Evolutionary conservation across 2,888 invertebrate genomes (phyloP).

Genomic region (Schizotus pectinicornis): DNA sequence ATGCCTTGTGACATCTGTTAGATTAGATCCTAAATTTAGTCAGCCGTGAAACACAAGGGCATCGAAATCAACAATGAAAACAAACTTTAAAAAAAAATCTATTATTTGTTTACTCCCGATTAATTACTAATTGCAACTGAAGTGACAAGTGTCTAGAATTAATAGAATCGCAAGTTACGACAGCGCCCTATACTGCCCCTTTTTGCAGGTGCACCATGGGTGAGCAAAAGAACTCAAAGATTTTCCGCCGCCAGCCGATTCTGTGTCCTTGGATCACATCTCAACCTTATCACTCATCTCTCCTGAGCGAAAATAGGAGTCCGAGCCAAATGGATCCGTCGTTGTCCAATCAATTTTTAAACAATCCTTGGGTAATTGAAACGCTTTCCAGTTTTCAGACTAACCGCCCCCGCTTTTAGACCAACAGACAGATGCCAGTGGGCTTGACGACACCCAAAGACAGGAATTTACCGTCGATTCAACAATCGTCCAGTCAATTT

Average conservation of each 20-base stretch:
- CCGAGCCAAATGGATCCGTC: conserved; percentile 18
- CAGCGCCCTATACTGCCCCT: neutral
- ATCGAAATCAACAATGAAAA: conserved; percentile 3
- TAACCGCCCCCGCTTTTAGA: conserved; percentile 2
- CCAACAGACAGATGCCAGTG: conserved; percentile 17
- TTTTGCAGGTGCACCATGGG: conserved; percentile 30
- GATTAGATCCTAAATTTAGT: no score
- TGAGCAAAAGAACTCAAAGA: conserved; percentile 30
- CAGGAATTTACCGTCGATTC: conserved; percentile 36
- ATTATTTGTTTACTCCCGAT: conserved; percentile 8
- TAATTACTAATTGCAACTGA: neutral
- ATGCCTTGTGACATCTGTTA: no score
- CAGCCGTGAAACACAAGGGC: no score
- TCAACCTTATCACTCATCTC: conserved; percentile 45
- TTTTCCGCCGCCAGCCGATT: conserved; percentile 42
- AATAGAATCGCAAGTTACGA: neutral
- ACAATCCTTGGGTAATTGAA: conserved; percentile 20
- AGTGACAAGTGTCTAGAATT: neutral
- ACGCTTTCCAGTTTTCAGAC: neutral
- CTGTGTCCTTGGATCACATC: conserved; percentile 46
- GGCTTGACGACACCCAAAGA: conserved; percentile 14
- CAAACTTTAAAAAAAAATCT: conserved; percentile 3
- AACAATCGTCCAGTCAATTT: conserved; percentile 53
- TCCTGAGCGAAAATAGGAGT: conserved; percentile 41
- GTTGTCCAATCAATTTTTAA: conserved; percentile 17